A percentile compares a stretch with the other conserved stretches of the same genome.
These are phyloP conservation scores for Drosophila rellima DNA, from an alignment of 2,888 invertebrate species.

Conservation along the genomic window DNA sequence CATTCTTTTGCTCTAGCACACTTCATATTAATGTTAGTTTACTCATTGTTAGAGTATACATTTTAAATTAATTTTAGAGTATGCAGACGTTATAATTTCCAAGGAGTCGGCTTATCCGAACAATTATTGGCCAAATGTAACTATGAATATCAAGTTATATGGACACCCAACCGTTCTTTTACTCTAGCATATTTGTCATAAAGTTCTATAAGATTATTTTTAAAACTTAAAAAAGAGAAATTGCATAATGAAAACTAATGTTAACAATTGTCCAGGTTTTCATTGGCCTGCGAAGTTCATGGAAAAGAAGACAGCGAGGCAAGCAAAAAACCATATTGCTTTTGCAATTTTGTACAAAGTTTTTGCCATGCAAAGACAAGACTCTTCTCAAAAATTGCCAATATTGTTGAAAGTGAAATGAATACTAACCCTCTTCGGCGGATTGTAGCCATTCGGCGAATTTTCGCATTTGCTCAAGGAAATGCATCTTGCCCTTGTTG, in stretches of 20 bases:
- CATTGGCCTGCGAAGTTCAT: conserved; percentile 82
- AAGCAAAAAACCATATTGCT: conserved; percentile 83
- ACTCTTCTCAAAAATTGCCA: conserved; percentile 72
- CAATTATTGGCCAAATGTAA: conserved; percentile 79
- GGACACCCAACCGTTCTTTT: conserved; percentile 79
- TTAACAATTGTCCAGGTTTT: conserved; percentile 69
- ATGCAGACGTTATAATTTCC: conserved; percentile 12
- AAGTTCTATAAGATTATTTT: conserved; percentile 24
- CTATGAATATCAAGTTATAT: conserved; percentile 65
- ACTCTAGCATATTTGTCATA: conserved; percentile 67
- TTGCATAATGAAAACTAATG: conserved; percentile 8
- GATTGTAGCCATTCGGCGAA: conserved; percentile 99
- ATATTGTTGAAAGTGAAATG: conserved; percentile 1
- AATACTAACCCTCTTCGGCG: conserved; percentile 93
- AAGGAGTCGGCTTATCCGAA: conserved; percentile 53
- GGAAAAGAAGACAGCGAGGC: conserved; percentile 70
- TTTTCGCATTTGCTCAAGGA: conserved; percentile 99
- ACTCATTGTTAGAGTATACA: conserved; percentile 18
- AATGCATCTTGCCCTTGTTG: conserved; percentile 98
- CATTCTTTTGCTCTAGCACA: conserved; percentile 70
- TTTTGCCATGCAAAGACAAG: conserved; percentile 56
- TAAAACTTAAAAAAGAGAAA: conserved; percentile 43
- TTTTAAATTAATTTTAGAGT: conserved; percentile 1
- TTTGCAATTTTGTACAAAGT: conserved; percentile 78
- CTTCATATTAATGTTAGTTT: background rate